Base-by-base conservation (phyloP, 2,888 invertebrate species). In the Baronia brevicornis region DNA sequence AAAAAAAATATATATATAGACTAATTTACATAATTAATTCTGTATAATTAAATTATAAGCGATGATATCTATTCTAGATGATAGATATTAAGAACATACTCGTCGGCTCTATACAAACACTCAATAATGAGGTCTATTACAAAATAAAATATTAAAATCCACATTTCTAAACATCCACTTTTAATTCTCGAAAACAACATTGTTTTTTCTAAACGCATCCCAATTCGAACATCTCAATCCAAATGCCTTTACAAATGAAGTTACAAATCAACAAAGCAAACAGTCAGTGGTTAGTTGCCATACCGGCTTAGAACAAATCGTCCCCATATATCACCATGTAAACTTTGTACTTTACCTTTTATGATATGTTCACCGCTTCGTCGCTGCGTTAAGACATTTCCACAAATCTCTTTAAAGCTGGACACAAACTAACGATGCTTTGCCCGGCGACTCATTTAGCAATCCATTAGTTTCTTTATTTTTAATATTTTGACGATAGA, bases 221-320 rank as follows among this genome's bases (percentile, higher is more conserved):
- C 47, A 41, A n/a, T 27, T 25, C 32, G 39, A 46, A 62, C 56
- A 57, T 56, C 58, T 63, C 61, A 59, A 62, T 63, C 46, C 41
- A 46, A 44, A 51, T 48, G 44, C 51, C 40, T 43, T 48, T 43
- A 56, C 55, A 60, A 55, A 56, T 53, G 51, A 55, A 58, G 56
- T 48, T 56, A 61, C 66, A 63, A 66, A 68, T 66, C 55, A 67
- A 59, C 59, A 48, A 54, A 41, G 64, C 59, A 68, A 61, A 64
- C 58, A 60, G 42, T 46, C 50, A 54, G 49, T 56, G 55, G 55
- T 51, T 39, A 45, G 44, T 25, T 19, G 25, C 38, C 40, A 41
- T 40, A 43, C 39, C 39, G 46, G 41, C 50, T 62, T 51, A 53
- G 46, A 64, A 68, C 67, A 71, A 68, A 75, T 67, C 59, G 64